These are phyloP conservation scores for Isichthys henryi DNA, from an alignment of 2,113 vertebrate species.

Conservation along the genomic window DNA sequence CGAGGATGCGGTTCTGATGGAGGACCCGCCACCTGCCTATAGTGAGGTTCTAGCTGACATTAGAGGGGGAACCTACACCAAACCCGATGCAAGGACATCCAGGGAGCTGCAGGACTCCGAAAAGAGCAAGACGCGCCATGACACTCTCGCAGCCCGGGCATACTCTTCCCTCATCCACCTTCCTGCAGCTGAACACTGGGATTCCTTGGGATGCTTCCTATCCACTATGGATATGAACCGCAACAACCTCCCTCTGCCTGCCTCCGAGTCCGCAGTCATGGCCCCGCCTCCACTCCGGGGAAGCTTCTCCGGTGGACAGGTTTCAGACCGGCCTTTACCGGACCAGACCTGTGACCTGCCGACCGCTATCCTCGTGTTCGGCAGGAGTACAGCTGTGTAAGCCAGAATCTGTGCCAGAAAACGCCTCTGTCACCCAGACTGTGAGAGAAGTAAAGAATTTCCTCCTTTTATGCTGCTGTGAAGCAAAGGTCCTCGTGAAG, in stretches of 20 bases:
- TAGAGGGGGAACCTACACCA: slow-evolving; percentile 71
- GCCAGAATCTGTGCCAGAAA: not conserved
- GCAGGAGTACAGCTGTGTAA: slow-evolving; percentile 88
- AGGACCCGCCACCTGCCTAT: slow-evolving; percentile 88
- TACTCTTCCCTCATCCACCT: slow-evolving; percentile 61
- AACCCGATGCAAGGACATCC: slow-evolving; percentile 30
- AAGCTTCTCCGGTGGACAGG: slow-evolving; percentile 62
- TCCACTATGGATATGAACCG: slow-evolving; percentile 62
- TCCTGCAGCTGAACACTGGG: slow-evolving; percentile 58
- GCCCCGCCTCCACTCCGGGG: not conserved
- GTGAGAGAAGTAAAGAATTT: not conserved
- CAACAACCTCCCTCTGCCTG: slow-evolving; percentile 45
- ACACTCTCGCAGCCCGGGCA: slow-evolving; percentile 39
- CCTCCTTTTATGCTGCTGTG: not conserved
- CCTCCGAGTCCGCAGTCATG: slow-evolving; percentile 65
- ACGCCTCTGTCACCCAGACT: not conserved
- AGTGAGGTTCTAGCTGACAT: slow-evolving; percentile 86
- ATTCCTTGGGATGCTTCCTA: slow-evolving; percentile 57
- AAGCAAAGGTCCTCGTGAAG: not conserved
- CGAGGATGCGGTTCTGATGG: slow-evolving; percentile 91
- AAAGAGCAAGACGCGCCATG: slow-evolving; percentile 44
- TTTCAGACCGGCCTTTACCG: slow-evolving; percentile 61
- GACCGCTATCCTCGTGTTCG: slow-evolving; percentile 81
- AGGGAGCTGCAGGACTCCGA: slow-evolving; percentile 42
- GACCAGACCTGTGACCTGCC: slow-evolving; percentile 76